phyloP scores from a whole-genome alignment of 2,888 invertebrate genomes.

The Amiota communis region DNA sequence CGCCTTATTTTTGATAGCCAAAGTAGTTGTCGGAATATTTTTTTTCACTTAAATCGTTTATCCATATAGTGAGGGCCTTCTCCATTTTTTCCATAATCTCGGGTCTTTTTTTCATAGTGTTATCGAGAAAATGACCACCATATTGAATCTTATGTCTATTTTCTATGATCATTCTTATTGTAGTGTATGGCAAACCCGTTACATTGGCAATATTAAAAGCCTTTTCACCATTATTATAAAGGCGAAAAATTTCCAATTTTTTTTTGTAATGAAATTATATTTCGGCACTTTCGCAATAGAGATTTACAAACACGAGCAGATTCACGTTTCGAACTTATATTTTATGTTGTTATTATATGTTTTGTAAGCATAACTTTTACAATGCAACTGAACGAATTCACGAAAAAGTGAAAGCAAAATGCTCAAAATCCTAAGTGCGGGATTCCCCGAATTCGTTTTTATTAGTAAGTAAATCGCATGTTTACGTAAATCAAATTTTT shows the following conservation, averaged over 20 bases:
- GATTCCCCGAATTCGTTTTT: no score
- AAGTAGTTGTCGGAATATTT: not conserved
- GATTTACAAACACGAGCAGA: not conserved
- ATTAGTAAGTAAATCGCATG: constrained; percentile 40
- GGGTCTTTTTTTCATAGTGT: no score
- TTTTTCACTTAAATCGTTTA: not conserved
- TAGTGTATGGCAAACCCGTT: not conserved
- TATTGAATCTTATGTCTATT: no score
- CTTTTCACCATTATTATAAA: not conserved
- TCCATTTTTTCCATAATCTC: constrained; percentile 1
- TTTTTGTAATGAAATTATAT: not conserved
- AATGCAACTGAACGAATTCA: not conserved
- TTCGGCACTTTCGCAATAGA: not conserved
- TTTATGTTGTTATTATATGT: not conserved
- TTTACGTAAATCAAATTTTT: constrained; percentile 6
- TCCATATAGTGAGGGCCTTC: not conserved
- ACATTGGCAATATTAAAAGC: not conserved
- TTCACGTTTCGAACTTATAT: not conserved
- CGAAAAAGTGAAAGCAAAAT: not conserved
- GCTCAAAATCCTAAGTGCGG: no score
- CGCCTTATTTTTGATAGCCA: no score
- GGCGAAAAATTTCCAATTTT: not conserved
- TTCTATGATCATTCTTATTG: no score
- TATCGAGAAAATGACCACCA: no score
- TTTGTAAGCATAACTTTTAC: not conserved